These are phyloP conservation scores for Hyperoodon ampullatus DNA, from an alignment of 2,113 vertebrate species.

Conservation along the genomic window DNA sequence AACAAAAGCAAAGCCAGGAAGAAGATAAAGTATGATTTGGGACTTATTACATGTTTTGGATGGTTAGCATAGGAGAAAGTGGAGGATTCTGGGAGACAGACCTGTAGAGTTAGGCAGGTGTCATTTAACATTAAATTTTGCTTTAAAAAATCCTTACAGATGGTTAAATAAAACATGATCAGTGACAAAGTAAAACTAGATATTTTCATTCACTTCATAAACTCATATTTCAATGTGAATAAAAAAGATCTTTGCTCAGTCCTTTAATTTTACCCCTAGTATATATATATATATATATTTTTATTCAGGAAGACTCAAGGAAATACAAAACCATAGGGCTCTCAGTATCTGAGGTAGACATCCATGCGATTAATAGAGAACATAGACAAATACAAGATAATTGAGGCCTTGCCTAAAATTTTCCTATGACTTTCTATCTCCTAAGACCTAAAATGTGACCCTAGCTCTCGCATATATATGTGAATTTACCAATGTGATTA, in stretches of 20 bases:
- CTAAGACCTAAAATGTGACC: not conserved
- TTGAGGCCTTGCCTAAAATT: not conserved
- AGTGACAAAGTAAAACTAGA: not conserved
- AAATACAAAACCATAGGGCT: not conserved
- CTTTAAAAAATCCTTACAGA: not conserved
- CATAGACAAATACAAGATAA: not conserved
- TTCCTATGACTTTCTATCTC: not conserved
- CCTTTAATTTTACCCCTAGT: not conserved
- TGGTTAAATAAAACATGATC: slow-evolving; percentile 12
- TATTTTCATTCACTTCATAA: not conserved
- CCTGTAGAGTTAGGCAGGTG: not conserved
- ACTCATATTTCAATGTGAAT: not conserved
- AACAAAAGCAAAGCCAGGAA: not conserved
- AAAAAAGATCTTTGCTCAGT: not conserved
- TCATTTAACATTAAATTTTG: not conserved
- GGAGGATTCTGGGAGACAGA: not conserved
- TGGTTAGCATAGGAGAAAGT: not conserved
- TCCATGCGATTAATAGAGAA: not conserved
- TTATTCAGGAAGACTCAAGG: not conserved
- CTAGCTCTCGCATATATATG: not conserved
- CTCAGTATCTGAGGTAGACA: not conserved
- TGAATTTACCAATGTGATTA: not conserved
- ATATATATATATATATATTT: no score
- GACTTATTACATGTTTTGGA: not conserved
- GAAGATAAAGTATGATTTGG: not conserved